Conservation (phyloP, 2,797 vertebrate genomes). For the Agapornis canus region DNA sequence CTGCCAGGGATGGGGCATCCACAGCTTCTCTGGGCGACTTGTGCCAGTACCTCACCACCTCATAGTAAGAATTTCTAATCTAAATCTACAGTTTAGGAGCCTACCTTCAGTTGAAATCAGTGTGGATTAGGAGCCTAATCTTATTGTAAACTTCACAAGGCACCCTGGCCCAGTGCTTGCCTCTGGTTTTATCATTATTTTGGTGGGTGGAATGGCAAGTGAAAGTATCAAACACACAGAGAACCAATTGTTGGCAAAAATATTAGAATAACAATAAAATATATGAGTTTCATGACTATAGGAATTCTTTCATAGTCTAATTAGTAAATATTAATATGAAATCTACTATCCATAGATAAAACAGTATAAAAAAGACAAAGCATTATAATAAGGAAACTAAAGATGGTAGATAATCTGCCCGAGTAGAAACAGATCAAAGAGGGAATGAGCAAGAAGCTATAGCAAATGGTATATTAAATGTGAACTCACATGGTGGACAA, state of each 20-base stretch:
- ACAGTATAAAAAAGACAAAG: background rate
- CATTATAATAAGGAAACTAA: background rate
- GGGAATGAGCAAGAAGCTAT: background rate
- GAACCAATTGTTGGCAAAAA: background rate
- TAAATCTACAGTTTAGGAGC: background rate
- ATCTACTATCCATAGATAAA: background rate
- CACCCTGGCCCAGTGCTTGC: background rate
- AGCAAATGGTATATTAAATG: background rate
- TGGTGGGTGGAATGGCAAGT: slow-evolving; percentile 1
- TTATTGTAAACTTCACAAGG: background rate
- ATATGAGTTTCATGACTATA: background rate
- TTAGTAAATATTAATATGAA: background rate
- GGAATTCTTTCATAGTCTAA: background rate
- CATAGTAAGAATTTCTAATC: background rate
- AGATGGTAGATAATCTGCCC: background rate
- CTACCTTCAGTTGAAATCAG: background rate
- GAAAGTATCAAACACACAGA: slow-evolving; percentile 38
- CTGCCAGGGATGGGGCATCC: background rate
- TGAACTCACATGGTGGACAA: background rate
- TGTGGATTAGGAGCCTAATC: background rate
- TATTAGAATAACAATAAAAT: background rate
- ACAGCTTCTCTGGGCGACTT: background rate
- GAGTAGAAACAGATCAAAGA: background rate
- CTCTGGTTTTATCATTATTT: slow-evolving; percentile 40
- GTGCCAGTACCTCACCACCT: background rate